Conservation (phyloP, 35 echinoderm and acorn worm genomes). For the Anneissia japonica region DNA sequence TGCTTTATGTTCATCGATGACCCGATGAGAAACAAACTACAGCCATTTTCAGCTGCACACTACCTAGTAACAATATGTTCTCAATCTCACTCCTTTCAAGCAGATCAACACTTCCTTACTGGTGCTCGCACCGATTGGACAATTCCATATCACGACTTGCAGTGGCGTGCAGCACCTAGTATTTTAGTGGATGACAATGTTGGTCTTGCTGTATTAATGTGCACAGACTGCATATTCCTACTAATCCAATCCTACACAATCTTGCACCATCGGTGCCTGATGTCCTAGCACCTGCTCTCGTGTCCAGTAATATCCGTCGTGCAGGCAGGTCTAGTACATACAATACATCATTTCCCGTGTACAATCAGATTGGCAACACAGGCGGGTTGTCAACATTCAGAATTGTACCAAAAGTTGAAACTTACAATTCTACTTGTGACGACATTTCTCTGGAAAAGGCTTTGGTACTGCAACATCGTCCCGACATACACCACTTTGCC, state of each 20-base stretch:
- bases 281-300: too few relatives aligned
- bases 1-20: slow-evolving; percentile 21
- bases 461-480: slow-evolving; percentile 8
- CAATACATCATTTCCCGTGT: too few relatives aligned
- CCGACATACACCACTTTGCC: not conserved
- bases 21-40: not conserved
- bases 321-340: too few relatives aligned
- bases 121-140: slow-evolving; percentile 6
- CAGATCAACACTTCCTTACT: not conserved
- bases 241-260: too few relatives aligned
- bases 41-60: not conserved
- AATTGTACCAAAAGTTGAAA: not conserved
- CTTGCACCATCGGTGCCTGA: too few relatives aligned
- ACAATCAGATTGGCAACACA: too few relatives aligned
- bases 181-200: not conserved
- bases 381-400: too few relatives aligned
- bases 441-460: not conserved
- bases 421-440: not conserved
- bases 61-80: not conserved
- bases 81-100: not conserved
- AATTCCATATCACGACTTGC: not conserved
- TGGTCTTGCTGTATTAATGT: not conserved
- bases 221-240: not conserved
- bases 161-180: not conserved
- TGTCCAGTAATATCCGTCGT: too few relatives aligned